These are phyloP conservation scores for Mimumesa dahlbomi DNA, from an alignment of 2,888 invertebrate species.

Conservation along the genomic window DNA sequence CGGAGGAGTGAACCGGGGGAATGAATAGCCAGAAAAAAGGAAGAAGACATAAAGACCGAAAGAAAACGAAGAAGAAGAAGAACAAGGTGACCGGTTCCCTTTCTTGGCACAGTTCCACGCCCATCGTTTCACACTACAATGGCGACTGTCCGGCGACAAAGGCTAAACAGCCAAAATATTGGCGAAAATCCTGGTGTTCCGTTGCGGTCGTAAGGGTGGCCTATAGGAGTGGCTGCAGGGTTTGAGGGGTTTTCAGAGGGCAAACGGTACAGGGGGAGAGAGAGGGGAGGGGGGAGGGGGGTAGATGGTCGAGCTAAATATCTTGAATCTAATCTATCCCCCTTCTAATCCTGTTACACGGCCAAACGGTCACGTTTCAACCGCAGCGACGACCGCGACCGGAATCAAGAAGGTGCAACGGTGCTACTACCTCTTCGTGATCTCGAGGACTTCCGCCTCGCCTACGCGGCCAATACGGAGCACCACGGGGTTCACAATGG, in stretches of 20 bases:
- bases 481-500: slow-evolving; percentile 48
- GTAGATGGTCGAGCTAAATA: slow-evolving; percentile 66
- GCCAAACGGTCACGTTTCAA: slow-evolving; percentile 64
- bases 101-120: slow-evolving; percentile 48
- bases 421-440: slow-evolving; percentile 9
- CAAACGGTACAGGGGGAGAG: neutral
- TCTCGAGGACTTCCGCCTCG: slow-evolving; percentile 56
- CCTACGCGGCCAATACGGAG: slow-evolving; percentile 44
- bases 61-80: slow-evolving; percentile 15
- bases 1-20: neutral
- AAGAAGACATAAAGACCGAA: slow-evolving; percentile 25
- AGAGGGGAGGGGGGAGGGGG: slow-evolving; percentile 2
- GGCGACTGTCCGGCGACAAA: slow-evolving; percentile 63
- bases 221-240: no score
- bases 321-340: slow-evolving; percentile 73
- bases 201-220: slow-evolving; percentile 2
- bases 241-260: no score
- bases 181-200: slow-evolving; percentile 71
- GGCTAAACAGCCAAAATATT: slow-evolving; percentile 79
- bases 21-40: neutral
- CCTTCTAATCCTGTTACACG: slow-evolving; percentile 75
- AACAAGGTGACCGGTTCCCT: slow-evolving; percentile 53
- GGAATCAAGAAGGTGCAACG: slow-evolving; percentile 60
- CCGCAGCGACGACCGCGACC: slow-evolving; percentile 37
- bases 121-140: slow-evolving; percentile 60